Evolutionary conservation across 2,113 vertebrate species (phyloP).

Genomic region (Electrona antarctica): DNA sequence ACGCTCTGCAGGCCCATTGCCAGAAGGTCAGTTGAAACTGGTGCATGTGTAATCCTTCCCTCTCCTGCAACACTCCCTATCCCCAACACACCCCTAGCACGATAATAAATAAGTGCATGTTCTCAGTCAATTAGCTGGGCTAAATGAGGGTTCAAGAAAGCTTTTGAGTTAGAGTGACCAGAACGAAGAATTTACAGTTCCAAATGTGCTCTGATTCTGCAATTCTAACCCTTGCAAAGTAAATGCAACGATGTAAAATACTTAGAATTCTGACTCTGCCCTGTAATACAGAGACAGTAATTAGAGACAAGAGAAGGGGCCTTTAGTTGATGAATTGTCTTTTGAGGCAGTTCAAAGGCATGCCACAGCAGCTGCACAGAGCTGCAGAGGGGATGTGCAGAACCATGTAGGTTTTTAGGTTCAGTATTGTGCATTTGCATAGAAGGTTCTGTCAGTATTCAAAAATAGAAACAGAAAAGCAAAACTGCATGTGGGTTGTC

Average conservation of each 20-base stretch:
- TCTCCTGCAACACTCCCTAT: constrained; percentile 12
- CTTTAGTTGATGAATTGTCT: constrained; percentile 74
- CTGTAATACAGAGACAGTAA: constrained; percentile 72
- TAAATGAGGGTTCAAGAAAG: constrained; percentile 37
- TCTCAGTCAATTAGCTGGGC: constrained; percentile 12
- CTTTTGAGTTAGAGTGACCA: constrained; percentile 37
- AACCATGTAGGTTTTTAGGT: constrained; percentile 22
- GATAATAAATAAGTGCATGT: constrained; percentile 11
- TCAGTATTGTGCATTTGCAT: constrained; percentile 1
- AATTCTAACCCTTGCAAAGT: constrained; percentile 51
- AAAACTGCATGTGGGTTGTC: neutral
- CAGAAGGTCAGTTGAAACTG: no score
- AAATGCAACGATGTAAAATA: constrained; percentile 50
- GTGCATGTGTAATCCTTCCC: neutral
- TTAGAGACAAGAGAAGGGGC: constrained; percentile 66
- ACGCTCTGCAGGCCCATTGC: no score
- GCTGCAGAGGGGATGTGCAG: constrained; percentile 26
- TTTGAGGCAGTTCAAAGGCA: constrained; percentile 72
- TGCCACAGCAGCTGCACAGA: constrained; percentile 54
- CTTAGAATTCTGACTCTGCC: constrained; percentile 53
- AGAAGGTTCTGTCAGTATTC: constrained; percentile 2
- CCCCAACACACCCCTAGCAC: neutral
- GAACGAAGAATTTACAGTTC: constrained; percentile 42
- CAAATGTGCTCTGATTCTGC: constrained; percentile 42
- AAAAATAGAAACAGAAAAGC: constrained; percentile 10